Evolutionary conservation across 2,888 invertebrate species (phyloP), one percentile per base, ranked within the genome.

Genomic region (Rutpela maculata): DNA sequence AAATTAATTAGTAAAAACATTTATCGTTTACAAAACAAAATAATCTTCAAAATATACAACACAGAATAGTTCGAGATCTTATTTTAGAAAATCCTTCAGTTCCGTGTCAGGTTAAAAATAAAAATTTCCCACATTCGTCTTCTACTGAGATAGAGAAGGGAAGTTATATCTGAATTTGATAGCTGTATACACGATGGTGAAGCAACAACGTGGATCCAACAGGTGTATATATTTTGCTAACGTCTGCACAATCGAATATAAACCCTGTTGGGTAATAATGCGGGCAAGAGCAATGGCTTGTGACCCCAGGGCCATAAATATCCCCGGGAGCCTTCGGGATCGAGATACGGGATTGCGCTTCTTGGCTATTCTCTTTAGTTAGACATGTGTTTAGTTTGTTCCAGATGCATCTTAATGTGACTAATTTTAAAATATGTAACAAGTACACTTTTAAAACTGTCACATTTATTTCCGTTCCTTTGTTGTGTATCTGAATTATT

Each of bases 221-320:
- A 90, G 90, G 90, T 90, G 89, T 89, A 89, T 90, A 89, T 89
- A 89, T 90, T 89, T 88, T 87, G 87, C 88, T 76, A 87, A 86
- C 86, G 86, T 87, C 86, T 85, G 86, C 87, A 89, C 89, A 89
- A 88, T 89, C 88, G 88, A 88, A 89, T 88, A 88, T 88, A 88
- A 88, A 88, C 88, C 88, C 88, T 86, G 88, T 88, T 88, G 88
- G 89, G 88, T 89, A 90, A 89, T 89, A 90, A 89, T 88, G 88
- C 89, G 89, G 88, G 88, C 89, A 88, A 88, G 88, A 89, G 89
- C 89, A 89, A 89, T 89, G 89, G 89, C 89, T 89, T 90, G 88
- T 89, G 89, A 89, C 90, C 90, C 89, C 87, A 86, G 85, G 86
- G 89, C 89, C 89, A 89, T 90, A 90, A 90, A 90, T 90, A 89